These are phyloP conservation scores for Eugnorisma glareosa DNA, from an alignment of 2,888 invertebrate species.

Conservation along the genomic window DNA sequence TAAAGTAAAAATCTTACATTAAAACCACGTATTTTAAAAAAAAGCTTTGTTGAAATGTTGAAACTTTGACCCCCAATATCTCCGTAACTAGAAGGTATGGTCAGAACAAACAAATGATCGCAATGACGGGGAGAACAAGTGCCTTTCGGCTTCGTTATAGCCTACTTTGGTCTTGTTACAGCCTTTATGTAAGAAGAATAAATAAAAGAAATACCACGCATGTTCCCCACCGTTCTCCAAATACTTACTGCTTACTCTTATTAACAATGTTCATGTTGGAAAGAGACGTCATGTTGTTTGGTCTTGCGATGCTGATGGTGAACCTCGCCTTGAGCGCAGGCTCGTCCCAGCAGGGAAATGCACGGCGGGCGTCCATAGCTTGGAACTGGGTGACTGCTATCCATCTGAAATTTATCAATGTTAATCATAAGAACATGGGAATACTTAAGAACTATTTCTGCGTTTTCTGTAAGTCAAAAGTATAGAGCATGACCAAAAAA, in stretches of 20 bases:
- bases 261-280: slow-evolving; percentile 94
- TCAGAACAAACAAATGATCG: no score
- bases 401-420: slow-evolving; percentile 90
- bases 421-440: not conserved
- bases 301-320: slow-evolving; percentile 94
- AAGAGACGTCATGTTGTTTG: slow-evolving; percentile 93
- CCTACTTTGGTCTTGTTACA: no score
- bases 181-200: no score
- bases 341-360: slow-evolving; percentile 97
- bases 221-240: not conserved
- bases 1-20: no score
- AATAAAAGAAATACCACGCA: no score
- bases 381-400: slow-evolving; percentile 96
- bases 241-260: slow-evolving; percentile 89
- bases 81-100: no score
- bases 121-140: no score
- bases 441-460: not conserved
- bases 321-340: slow-evolving; percentile 95
- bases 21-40: no score
- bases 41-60: no score
- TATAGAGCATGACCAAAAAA: no score
- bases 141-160: no score
- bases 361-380: slow-evolving; percentile 94
- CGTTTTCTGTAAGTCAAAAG: not conserved
- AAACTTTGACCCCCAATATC: no score